Evolutionary conservation across 2,888 invertebrate species (phyloP).

Genomic region (Dryobotodes eremita): DNA sequence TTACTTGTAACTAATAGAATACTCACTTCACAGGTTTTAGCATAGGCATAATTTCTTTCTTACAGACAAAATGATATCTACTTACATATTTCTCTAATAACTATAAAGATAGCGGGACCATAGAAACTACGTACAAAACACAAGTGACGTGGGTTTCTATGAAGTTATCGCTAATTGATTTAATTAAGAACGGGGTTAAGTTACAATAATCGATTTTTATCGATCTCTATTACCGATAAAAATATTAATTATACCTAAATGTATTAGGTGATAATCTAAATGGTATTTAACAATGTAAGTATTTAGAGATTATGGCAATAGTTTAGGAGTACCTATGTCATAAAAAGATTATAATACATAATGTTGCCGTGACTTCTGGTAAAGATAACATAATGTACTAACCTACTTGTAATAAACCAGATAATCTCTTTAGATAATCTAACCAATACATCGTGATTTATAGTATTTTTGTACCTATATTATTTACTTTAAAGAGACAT

Average conservation of each 20-base stretch:
- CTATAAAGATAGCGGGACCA: neutral
- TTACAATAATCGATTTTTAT: slow-evolving; percentile 16
- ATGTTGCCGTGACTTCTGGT: slow-evolving; percentile 50
- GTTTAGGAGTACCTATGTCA: slow-evolving; percentile 13
- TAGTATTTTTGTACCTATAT: neutral
- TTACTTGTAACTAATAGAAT: neutral
- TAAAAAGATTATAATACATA: slow-evolving; percentile 45
- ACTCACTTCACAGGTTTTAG: neutral
- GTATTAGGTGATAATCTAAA: slow-evolving; percentile 30
- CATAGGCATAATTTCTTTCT: neutral
- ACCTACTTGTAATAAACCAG: slow-evolving; percentile 31
- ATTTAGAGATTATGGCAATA: slow-evolving; percentile 17
- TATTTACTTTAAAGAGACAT: neutral
- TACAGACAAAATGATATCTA: neutral
- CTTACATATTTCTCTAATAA: no score
- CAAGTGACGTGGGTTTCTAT: neutral
- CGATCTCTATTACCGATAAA: slow-evolving; percentile 22
- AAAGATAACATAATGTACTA: slow-evolving; percentile 35
- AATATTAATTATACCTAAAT: slow-evolving; percentile 20
- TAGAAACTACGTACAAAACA: neutral
- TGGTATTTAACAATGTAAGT: slow-evolving; percentile 9
- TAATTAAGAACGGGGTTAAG: slow-evolving; percentile 4
- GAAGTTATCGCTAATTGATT: slow-evolving; percentile 30
- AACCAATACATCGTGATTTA: slow-evolving; percentile 33
- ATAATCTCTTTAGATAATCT: slow-evolving; percentile 41